These are phyloP conservation scores for Alexandromys fortis DNA, from an alignment of 2,113 vertebrate species.

Conservation along the genomic window DNA sequence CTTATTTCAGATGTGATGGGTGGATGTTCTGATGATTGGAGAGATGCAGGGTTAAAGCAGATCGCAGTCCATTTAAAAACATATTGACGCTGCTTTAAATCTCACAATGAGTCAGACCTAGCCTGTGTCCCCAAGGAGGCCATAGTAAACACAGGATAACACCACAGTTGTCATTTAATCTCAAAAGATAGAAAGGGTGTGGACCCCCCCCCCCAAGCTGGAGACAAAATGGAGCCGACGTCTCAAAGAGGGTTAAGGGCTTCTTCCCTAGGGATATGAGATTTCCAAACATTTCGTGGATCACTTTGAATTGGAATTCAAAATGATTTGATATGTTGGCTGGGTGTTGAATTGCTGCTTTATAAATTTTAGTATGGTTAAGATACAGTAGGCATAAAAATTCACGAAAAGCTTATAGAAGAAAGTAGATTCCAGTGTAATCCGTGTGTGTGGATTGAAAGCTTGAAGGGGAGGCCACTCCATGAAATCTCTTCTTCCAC, in stretches of 20 bases:
- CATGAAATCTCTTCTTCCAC: neutral
- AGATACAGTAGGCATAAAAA: neutral
- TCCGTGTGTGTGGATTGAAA: neutral
- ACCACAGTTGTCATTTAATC: neutral
- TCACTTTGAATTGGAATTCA: constrained; percentile 43
- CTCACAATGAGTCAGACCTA: neutral
- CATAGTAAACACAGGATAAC: neutral
- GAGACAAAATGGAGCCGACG: neutral
- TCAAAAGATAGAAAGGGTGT: neutral
- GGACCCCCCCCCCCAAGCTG: neutral
- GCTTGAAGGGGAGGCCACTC: neutral
- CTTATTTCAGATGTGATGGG: neutral
- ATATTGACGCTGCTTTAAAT: neutral
- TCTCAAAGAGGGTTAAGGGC: neutral
- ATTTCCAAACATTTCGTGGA: neutral
- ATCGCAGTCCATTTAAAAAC: neutral
- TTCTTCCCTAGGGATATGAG: neutral
- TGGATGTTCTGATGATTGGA: neutral
- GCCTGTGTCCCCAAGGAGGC: neutral
- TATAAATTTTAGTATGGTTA: constrained; percentile 51
- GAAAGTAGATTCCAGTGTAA: constrained; percentile 18
- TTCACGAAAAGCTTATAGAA: constrained; percentile 34
- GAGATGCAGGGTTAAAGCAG: neutral
- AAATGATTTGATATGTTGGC: neutral
- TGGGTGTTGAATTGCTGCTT: constrained; percentile 7